phyloP scores from a whole-genome alignment of 1,140 invertebrate species.

The Micrasema longulum region DNA sequence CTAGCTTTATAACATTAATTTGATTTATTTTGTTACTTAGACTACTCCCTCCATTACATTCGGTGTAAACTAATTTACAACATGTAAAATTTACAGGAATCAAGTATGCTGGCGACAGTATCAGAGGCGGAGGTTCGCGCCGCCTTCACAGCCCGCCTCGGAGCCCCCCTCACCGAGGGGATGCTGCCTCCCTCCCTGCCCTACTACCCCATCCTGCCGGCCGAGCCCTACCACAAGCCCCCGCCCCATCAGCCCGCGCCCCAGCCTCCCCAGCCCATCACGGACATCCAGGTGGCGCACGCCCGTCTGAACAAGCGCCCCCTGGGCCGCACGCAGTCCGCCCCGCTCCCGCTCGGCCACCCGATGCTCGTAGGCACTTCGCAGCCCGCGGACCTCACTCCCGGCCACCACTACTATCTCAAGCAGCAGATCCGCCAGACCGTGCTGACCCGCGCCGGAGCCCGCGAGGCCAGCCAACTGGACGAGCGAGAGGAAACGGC shows the following conservation, averaged over 20 bases:
- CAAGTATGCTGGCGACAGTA: constrained; percentile 71
- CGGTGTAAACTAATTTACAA: no score
- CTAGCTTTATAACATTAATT: no score
- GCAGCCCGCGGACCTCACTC: constrained; percentile 44
- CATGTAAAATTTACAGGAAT: constrained; percentile 57
- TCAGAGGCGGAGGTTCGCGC: constrained; percentile 85
- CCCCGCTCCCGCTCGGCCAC: constrained; percentile 93
- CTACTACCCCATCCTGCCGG: constrained; percentile 76
- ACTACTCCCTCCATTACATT: no score
- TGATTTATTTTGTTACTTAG: no score
- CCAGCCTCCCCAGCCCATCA: constrained; percentile 61
- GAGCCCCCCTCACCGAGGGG: constrained; percentile 79
- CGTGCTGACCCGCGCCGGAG: constrained; percentile 66
- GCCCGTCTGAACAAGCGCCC: constrained; percentile 84
- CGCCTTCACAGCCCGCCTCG: constrained; percentile 77
- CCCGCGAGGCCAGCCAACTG: constrained; percentile 69
- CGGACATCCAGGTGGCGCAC: constrained; percentile 70
- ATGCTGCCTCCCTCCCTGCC: constrained; percentile 80
- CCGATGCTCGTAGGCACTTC: constrained; percentile 81
- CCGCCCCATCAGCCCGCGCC: constrained; percentile 63
- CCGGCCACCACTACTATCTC: constrained; percentile 78
- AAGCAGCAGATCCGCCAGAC: constrained; percentile 92
- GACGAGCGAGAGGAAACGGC: constrained; percentile 76
- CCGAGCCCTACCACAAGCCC: constrained; percentile 63
- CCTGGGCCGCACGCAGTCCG: constrained; percentile 92